Conservation (phyloP, 2,113 vertebrate species). For the Mustelus asterias region DNA sequence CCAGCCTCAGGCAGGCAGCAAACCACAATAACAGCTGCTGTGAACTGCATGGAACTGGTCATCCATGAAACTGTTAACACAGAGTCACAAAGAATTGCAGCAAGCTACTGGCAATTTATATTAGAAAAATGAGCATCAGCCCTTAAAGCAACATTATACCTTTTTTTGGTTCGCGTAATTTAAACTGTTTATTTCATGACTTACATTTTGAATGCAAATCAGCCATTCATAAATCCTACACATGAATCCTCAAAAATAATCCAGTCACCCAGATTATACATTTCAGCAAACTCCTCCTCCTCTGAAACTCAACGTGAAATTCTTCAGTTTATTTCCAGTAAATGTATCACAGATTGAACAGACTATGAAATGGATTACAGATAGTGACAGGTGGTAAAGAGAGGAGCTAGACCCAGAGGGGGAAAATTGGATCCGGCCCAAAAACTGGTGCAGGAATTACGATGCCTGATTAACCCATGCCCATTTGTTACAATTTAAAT, state of each 20-base stretch:
- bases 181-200: background rate
- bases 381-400: no score
- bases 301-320: background rate
- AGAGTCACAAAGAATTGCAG: background rate
- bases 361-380: no score
- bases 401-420: no score
- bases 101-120: background rate
- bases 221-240: background rate
- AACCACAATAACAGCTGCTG: background rate
- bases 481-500: no score
- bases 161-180: background rate
- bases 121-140: background rate
- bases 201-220: background rate
- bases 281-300: background rate
- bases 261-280: background rate
- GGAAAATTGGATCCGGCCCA: no score
- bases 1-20: constrained; percentile 14
- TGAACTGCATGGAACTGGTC: constrained; percentile 18
- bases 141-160: background rate
- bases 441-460: no score
- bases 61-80: constrained; percentile 21
- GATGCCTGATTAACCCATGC: no score
- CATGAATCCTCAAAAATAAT: background rate
- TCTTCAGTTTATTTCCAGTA: background rate
- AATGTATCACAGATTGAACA: background rate